phyloP scores from a whole-genome alignment of 2,113 vertebrate species.

The Clarias gariepinus region DNA sequence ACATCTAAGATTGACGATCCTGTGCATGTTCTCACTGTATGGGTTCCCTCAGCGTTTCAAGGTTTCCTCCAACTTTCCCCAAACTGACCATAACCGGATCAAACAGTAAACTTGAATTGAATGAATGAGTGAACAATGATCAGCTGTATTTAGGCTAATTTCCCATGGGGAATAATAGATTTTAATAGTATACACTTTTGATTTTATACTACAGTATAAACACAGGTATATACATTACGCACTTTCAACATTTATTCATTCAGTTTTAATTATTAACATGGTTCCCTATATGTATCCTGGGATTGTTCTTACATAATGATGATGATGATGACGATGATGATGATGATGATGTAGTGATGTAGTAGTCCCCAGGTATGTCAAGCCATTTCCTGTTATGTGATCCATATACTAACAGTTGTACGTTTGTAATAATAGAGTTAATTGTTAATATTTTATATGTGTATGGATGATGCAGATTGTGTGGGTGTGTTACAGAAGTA shows the following conservation, averaged over 20 bases:
- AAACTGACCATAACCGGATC: not conserved
- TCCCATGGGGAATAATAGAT: not conserved
- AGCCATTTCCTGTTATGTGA: not conserved
- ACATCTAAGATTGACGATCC: not conserved
- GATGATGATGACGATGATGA: not conserved
- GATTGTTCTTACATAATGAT: not conserved
- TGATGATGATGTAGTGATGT: not conserved
- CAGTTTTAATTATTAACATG: not conserved
- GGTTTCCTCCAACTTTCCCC: not conserved
- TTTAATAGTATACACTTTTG: too few species aligned
- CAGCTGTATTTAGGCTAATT: not conserved
- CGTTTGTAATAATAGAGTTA: not conserved
- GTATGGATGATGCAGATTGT: not conserved
- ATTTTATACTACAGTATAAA: too few species aligned
- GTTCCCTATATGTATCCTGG: not conserved
- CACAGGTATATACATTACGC: too few species aligned
- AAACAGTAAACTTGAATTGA: not conserved
- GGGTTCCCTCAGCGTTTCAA: not conserved
- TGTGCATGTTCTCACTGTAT: not conserved
- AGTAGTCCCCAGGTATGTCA: not conserved
- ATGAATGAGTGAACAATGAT: not conserved
- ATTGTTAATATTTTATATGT: not conserved
- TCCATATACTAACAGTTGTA: not conserved
- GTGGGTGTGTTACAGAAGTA: not conserved
- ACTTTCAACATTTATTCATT: not conserved